Evolutionary conservation across 1,140 invertebrate species (phyloP).

Genomic region (Scylla paramamosain): DNA sequence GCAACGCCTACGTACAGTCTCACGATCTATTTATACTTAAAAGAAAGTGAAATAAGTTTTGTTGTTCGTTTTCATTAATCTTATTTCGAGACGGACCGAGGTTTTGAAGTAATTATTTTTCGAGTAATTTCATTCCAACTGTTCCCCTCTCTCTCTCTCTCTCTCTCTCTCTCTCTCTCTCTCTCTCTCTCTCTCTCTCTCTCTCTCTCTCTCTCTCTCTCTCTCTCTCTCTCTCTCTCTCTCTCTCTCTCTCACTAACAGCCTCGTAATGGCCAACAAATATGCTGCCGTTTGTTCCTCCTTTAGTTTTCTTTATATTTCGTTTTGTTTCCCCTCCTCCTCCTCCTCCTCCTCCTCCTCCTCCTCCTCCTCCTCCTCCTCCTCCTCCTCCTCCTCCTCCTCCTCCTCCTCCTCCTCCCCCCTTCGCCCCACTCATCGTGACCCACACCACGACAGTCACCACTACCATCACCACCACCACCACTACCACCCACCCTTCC

Average conservation of each 20-base stretch:
- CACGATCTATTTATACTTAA: no score
- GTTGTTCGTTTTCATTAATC: no score
- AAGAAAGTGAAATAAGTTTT: no score
- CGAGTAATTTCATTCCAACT: no score
- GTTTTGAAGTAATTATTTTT: no score
- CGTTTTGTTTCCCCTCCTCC: no score
- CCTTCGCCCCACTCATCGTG: neutral
- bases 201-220: slow-evolving; percentile 37
- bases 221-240: neutral
- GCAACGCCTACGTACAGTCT: no score
- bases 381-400: neutral
- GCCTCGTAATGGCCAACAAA: neutral
- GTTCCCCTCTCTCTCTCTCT: neutral
- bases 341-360: no score
- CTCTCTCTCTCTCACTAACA: neutral
- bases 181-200: neutral
- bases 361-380: no score
- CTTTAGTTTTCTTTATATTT: neutral
- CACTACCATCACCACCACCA: neutral
- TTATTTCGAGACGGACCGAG: no score
- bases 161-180: slow-evolving; percentile 19
- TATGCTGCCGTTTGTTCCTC: neutral
- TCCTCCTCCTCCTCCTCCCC: neutral
- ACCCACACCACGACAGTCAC: neutral
- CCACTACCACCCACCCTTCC: neutral